A percentile compares a stretch with the other conserved stretches of the same genome.
Conservation (phyloP, 2,888 invertebrate genomes). For the Homarus gammarus region DNA sequence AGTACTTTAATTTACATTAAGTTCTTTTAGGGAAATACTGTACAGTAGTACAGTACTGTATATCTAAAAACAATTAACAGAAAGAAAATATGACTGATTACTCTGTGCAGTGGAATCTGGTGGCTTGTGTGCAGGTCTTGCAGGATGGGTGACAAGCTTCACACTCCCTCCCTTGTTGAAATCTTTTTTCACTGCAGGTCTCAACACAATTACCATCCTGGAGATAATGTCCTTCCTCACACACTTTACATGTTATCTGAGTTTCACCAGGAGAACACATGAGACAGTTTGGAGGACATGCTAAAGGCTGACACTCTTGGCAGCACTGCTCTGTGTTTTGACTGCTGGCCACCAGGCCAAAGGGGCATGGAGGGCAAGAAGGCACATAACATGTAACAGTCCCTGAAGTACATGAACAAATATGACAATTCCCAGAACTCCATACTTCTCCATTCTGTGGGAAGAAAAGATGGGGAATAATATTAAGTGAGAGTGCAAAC, state of each 20-base stretch:
- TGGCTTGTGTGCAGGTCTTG: conserved; percentile 54
- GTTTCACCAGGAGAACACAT: conserved; percentile 42
- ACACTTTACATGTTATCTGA: conserved; percentile 45
- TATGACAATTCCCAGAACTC: conserved; percentile 64
- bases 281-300: conserved; percentile 59
- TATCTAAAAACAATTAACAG: no score
- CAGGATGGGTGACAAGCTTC: conserved; percentile 65
- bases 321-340: conserved; percentile 54
- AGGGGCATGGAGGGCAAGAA: conserved; percentile 66
- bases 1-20: no score
- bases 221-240: conserved; percentile 48
- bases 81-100: conserved; percentile 23
- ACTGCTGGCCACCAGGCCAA: conserved; percentile 51
- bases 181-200: conserved; percentile 45
- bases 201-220: conserved; percentile 61
- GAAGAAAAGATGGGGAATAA: neutral
- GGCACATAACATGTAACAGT: conserved; percentile 67
- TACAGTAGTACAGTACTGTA: no score
- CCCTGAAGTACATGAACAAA: conserved; percentile 70
- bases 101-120: conserved; percentile 73
- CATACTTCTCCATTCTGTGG: conserved; percentile 72
- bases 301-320: conserved; percentile 63
- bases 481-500: neutral
- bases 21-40: no score
- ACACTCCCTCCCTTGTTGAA: conserved; percentile 53